Percentiles rank a stretch among this genome's conserved stretches.
These are phyloP conservation scores for Drosophila ezoana DNA, from an alignment of 2,888 invertebrate genomes.

Conservation along the genomic window DNA sequence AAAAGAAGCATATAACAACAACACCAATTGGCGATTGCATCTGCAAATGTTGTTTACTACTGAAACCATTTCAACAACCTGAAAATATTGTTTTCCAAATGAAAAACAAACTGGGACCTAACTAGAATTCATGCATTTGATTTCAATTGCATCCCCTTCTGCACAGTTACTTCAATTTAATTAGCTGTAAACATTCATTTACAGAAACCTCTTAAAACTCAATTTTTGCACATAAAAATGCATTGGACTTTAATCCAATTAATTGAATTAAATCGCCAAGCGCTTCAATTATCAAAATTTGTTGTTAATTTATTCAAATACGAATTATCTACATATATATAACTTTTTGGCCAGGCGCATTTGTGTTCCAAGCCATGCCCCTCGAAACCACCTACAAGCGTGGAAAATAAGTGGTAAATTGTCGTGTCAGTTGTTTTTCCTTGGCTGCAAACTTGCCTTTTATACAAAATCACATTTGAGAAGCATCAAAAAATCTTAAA, in stretches of 20 bases:
- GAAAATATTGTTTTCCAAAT: not conserved
- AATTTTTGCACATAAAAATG: not conserved
- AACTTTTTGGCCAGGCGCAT: not conserved
- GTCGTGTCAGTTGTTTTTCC: too few species aligned
- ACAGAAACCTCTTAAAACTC: too few species aligned
- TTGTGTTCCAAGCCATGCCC: not conserved
- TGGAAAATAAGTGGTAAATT: not conserved
- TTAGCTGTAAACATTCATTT: not conserved
- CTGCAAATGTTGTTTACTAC: slow-evolving; percentile 19
- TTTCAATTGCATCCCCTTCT: not conserved
- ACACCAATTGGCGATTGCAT: slow-evolving; percentile 28
- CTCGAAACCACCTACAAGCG: not conserved
- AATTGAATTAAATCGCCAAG: slow-evolving; percentile 2
- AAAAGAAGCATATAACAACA: slow-evolving; percentile 46
- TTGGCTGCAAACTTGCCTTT: too few species aligned
- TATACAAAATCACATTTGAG: too few species aligned
- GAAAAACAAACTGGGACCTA: not conserved
- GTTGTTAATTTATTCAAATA: not conserved
- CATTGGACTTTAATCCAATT: slow-evolving; percentile 8
- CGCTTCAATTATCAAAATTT: not conserved
- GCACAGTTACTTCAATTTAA: not conserved
- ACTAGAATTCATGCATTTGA: not conserved
- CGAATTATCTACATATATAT: not conserved
- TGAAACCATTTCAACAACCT: slow-evolving; percentile 12
- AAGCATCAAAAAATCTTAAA: too few species aligned